These are phyloP conservation scores for Patella caerulea DNA, from an alignment of 2,888 invertebrate species.

Conservation along the genomic window DNA sequence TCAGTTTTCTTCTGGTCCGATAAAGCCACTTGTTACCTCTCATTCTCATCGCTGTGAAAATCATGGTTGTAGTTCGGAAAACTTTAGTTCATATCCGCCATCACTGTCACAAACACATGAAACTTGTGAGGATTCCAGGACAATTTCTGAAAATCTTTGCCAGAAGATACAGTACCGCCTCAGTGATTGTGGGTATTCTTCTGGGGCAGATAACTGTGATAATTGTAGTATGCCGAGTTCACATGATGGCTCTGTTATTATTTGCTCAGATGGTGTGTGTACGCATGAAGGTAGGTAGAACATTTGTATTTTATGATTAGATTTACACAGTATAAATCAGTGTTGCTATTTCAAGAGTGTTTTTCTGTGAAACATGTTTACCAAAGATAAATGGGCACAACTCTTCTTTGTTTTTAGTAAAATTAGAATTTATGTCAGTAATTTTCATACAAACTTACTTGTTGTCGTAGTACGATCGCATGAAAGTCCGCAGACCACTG, in stretches of 20 bases:
- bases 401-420: no score
- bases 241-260: constrained; percentile 90
- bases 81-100: constrained; percentile 20
- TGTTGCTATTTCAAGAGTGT: not conserved
- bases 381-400: no score
- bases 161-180: constrained; percentile 37
- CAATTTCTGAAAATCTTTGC: constrained; percentile 17
- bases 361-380: not conserved
- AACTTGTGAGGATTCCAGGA: not conserved
- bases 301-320: not conserved
- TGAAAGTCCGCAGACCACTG: no score
- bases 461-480: no score
- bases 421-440: no score
- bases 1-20: not conserved
- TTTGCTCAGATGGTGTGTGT: constrained; percentile 90
- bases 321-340: not conserved
- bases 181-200: constrained; percentile 90
- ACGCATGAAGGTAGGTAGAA: constrained; percentile 77
- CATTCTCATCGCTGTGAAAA: not conserved
- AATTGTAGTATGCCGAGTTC: constrained; percentile 87
- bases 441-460: no score
- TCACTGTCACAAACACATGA: constrained; percentile 11
- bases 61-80: constrained; percentile 17
- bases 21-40: not conserved
- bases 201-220: constrained; percentile 81